Evolutionary conservation across 2,113 vertebrate species (phyloP), one percentile per base, ranked within the genome.

Genomic region (Campylomormyrus numenius): DNA sequence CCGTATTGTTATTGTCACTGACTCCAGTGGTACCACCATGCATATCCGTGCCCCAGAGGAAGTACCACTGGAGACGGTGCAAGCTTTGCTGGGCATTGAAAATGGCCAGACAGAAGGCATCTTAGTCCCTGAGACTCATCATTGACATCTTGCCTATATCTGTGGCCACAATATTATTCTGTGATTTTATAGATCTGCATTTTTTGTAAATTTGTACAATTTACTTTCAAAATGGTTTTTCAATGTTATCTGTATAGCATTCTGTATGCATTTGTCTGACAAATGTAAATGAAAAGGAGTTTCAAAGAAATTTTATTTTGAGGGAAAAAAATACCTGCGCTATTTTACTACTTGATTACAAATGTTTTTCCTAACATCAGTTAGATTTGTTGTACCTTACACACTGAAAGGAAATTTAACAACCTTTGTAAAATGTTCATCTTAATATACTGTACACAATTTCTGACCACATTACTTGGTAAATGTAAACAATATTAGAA

Each of bases 281-380:
- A 94, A 92, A 90, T 89, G 89, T 92, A 70, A 39, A 56, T 70
- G 85, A 17, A 87, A 77, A 77, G 70, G 70, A 19, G 74, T 87
- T 52, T 88, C 49, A 88, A 46, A 90, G n/a, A 85, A 49, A 58
- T 85, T 85, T 91, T 53, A 91, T 91, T 92, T 92, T 92, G 92
- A 93, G 93, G 91, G 15, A 0, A 91, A 94, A 91, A 92, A 94
- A 94, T 93, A 94, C 93, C 93, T 95, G 93, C 93, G 95, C 94
- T 96, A 96, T 96, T 96, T 96, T 96, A 95, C 94, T 95, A 96
- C 94, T 95, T 96, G 87, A 96, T 95, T 87, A 70, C 35, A 95
- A 90, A 92, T 90, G 91, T 90, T 89, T 93, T 92, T 93, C 94
- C 92, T 93, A 92, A 88, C 93, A 90, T 92, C 88, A 39, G 88